Percentiles rank a stretch among this genome's conserved stretches.
These are phyloP conservation scores for Petroica traversi DNA, from an alignment of 2,113 vertebrate genomes.

Conservation along the genomic window DNA sequence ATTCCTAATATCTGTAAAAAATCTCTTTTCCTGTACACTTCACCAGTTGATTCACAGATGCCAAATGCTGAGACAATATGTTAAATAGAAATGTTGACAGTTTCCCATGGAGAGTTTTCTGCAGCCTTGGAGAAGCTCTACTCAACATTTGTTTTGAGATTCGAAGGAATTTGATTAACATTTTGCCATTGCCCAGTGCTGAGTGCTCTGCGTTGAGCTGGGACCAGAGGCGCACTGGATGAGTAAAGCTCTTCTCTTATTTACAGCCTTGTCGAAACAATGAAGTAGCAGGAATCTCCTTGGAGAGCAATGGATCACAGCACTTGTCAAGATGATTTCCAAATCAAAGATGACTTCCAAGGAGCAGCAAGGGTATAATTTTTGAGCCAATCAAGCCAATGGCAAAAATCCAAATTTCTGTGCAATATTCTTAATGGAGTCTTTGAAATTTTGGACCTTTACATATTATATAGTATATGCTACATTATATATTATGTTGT, in stretches of 20 bases:
- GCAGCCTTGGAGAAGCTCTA: neutral
- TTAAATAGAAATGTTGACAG: constrained; percentile 4
- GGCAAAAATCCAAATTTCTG: constrained; percentile 21
- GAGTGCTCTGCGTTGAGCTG: neutral
- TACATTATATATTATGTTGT: neutral
- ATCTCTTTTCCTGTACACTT: neutral
- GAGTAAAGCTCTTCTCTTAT: constrained; percentile 62
- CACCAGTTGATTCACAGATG: neutral
- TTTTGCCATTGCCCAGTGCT: constrained; percentile 31
- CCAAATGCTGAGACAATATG: constrained; percentile 9
- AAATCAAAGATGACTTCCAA: constrained; percentile 47
- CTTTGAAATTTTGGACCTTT: neutral
- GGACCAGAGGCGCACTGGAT: neutral
- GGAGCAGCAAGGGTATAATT: neutral
- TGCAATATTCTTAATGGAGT: neutral
- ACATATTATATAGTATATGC: neutral
- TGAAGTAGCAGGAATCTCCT: constrained; percentile 59
- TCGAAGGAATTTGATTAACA: neutral
- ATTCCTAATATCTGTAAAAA: neutral
- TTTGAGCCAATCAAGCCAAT: neutral
- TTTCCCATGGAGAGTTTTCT: neutral
- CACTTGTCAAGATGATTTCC: constrained; percentile 54
- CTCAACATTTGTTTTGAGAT: constrained; percentile 2
- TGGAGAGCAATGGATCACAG: constrained; percentile 55
- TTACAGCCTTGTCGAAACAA: constrained; percentile 50